These are phyloP conservation scores for Magallana angulata DNA, from an alignment of 1,140 invertebrate species.

Conservation along the genomic window DNA sequence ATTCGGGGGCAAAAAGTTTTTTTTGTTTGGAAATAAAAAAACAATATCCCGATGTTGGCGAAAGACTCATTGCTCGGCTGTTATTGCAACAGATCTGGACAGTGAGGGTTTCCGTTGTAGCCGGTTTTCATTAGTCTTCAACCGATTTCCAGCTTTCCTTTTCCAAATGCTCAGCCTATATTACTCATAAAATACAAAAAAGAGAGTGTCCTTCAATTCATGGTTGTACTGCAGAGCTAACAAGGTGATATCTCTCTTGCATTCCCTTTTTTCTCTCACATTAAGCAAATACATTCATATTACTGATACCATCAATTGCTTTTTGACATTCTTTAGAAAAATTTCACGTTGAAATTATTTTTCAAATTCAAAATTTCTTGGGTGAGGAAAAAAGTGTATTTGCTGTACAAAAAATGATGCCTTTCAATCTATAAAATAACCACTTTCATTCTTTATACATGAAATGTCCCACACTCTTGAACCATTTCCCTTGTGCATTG, in stretches of 20 bases:
- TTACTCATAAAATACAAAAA: slow-evolving; percentile 32
- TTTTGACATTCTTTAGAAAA: not conserved
- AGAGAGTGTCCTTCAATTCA: slow-evolving; percentile 35
- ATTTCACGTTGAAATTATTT: not conserved
- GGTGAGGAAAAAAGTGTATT: not conserved
- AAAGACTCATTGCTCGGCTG: not conserved
- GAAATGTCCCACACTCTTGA: no score
- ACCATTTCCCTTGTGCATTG: no score
- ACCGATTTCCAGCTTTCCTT: slow-evolving; percentile 28
- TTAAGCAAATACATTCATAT: not conserved
- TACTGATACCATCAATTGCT: not conserved
- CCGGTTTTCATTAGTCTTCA: slow-evolving; percentile 25
- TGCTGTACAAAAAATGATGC: slow-evolving; percentile 4
- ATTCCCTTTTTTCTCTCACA: not conserved
- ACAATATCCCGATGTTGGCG: not conserved
- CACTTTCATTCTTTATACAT: not conserved
- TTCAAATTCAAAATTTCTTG: not conserved
- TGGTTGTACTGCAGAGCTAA: slow-evolving; percentile 23
- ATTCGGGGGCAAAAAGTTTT: not conserved
- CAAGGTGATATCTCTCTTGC: not conserved
- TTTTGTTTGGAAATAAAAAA: not conserved
- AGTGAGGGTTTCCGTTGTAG: not conserved
- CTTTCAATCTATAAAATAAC: not conserved
- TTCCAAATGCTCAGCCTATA: not conserved
- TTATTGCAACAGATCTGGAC: slow-evolving; percentile 21